Base-by-base conservation (phyloP, 2,113 vertebrate species). In the Silurus asotus region DNA sequence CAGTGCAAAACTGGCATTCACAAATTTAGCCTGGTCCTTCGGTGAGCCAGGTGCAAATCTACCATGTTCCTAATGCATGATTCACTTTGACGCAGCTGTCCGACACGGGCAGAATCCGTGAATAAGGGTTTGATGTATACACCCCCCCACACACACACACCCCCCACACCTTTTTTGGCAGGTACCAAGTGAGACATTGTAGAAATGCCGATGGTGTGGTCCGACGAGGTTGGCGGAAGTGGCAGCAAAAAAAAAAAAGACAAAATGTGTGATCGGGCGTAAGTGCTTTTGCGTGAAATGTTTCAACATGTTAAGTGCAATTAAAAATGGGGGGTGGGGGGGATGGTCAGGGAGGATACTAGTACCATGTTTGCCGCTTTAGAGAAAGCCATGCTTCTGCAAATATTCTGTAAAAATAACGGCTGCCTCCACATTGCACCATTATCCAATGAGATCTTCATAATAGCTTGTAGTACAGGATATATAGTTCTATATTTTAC, bases 21-120 rank as follows among this genome's bases (percentile, higher is more conserved):
- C 92, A 92, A 96, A 96, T 98, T 98, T 98, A 98, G 96, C 96
- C 97, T 99, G 97, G 96, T 96, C 93, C 95, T 95, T 95, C 88
- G 86, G 93, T 93, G 95, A 2, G 95, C 96, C 97, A 98, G 97
- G 96, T 91, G 84, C 94, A 92, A 88, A 88, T 92, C 91, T 90
- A 96, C 92, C 93, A 92, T 90, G 90, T 87, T 90, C 89, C 61
- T 88, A 28, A 49, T 56, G 49, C 78, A 69, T 4, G 48, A 82
- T 53, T 84, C 64, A 74, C 51, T 72, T 75, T 56, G 81, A 86
- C 70, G 58, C 49, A 84, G 84, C 84, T 79, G 83, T 83, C 45
- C 58, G 69, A n/a, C 61, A 69, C 77, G 85, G 85, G 82, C 74
- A 84, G 87, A 3, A 48, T 65, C 53, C 55, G 70, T 77, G 62